Conservation (phyloP, 2,113 vertebrate genomes). For the Calypte anna region DNA sequence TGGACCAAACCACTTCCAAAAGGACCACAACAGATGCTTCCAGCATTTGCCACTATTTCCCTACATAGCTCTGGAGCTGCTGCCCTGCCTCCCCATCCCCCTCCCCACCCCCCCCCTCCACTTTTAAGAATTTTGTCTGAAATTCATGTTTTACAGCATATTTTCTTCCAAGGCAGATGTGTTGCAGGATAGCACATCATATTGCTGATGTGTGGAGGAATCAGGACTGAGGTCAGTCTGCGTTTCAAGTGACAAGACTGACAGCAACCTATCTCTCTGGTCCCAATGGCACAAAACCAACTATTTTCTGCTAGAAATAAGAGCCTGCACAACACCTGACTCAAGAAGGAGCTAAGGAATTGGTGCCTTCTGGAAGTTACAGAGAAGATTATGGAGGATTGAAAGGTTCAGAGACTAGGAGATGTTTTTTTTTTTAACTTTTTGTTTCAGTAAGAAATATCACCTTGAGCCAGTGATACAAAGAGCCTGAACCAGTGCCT, state of each 20-base stretch:
- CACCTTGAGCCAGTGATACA: not conserved
- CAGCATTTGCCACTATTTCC: not conserved
- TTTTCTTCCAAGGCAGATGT: not conserved
- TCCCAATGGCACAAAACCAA: not conserved
- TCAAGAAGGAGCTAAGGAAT: not conserved
- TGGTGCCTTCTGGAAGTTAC: not conserved
- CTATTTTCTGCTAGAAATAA: not conserved
- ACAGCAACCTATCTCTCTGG: not conserved
- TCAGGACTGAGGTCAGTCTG: not conserved
- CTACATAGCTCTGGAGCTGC: not conserved
- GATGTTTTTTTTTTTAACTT: not conserved
- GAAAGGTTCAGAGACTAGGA: not conserved
- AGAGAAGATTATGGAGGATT: not conserved
- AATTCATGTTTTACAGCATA: not conserved
- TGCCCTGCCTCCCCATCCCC: too few species aligned
- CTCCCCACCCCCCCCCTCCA: fast-evolving
- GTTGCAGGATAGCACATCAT: not conserved
- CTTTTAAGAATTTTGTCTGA: not conserved
- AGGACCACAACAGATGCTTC: not conserved
- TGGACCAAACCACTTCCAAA: not conserved
- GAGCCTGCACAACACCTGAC: not conserved
- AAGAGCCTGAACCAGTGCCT: not conserved
- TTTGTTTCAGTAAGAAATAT: not conserved
- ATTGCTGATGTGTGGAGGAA: not conserved
- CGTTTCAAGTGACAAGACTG: not conserved